Conservation (phyloP, 2,888 invertebrate species). For the Brenthis daphne region DNA sequence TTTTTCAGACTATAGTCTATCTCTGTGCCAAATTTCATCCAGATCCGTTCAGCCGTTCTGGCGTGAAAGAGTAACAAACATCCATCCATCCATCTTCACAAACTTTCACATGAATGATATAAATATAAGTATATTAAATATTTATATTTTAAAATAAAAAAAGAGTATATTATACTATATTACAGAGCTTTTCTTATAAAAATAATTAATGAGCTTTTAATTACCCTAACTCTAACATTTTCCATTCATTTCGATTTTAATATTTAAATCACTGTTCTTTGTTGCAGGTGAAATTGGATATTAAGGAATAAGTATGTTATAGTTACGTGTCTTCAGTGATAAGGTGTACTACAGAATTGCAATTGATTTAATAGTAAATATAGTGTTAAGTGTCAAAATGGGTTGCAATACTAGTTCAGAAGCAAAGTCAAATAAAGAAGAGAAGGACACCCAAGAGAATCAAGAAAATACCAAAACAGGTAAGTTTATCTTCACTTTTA, state of each 20-base stretch:
- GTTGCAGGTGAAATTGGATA: slow-evolving; percentile 38
- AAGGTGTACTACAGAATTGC: slow-evolving; percentile 23
- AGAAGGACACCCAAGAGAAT: slow-evolving; percentile 45
- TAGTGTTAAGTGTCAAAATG: slow-evolving; percentile 45
- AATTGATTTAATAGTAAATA: slow-evolving; percentile 29
- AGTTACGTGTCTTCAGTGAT: slow-evolving; percentile 27
- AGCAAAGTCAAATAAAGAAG: slow-evolving; percentile 45
- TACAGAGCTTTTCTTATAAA: too few species aligned
- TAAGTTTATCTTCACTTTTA: slow-evolving; percentile 14
- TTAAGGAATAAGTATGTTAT: slow-evolving; percentile 39
- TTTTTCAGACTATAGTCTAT: too few species aligned
- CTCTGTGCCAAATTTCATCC: too few species aligned
- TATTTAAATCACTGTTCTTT: slow-evolving; percentile 18
- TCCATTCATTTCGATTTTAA: background rate
- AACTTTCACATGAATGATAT: too few species aligned
- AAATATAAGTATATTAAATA: too few species aligned
- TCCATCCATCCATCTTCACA: too few species aligned
- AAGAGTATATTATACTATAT: too few species aligned
- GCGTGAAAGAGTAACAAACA: too few species aligned
- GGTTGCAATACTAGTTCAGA: slow-evolving; percentile 50
- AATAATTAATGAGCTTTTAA: too few species aligned
- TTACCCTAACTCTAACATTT: background rate
- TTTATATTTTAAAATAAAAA: too few species aligned
- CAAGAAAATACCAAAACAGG: slow-evolving; percentile 45
- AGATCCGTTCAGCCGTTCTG: too few species aligned